Percentiles rank a stretch among this genome's conserved stretches.
These are phyloP conservation scores for Cryptotis parvus DNA, from an alignment of 2,113 vertebrate species.

Conservation along the genomic window DNA sequence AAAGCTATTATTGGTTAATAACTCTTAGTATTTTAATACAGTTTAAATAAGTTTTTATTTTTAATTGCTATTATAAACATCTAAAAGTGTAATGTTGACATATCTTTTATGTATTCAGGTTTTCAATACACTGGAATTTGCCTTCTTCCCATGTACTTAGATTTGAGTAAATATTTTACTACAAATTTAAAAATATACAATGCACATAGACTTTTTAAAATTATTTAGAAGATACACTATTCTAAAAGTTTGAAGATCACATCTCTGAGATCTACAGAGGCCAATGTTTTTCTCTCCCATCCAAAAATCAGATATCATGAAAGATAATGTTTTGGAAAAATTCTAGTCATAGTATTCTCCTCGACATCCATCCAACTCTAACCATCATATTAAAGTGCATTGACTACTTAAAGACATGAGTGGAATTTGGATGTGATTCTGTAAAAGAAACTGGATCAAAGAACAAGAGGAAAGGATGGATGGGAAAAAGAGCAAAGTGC, in stretches of 20 bases:
- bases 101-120: neutral
- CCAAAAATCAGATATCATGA: neutral
- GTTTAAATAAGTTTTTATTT: neutral
- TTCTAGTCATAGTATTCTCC: neutral
- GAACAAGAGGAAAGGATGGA: neutral
- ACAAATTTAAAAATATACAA: neutral
- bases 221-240: neutral
- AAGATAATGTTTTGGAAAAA: neutral
- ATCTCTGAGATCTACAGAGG: neutral
- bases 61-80: constrained; percentile 16
- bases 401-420: neutral
- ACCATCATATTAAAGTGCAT: neutral
- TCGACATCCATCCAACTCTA: neutral
- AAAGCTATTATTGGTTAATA: no score
- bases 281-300: neutral
- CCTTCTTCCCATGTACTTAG: constrained; percentile 4
- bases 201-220: neutral
- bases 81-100: neutral
- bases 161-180: neutral
- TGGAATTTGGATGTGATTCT: no score
- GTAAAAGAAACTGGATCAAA: accelerated
- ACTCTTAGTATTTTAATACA: neutral
- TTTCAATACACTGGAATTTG: neutral
- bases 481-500: accelerated
- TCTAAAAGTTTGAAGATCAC: neutral